Conservation (phyloP, 2,113 vertebrate species). For the Vulpes vulpes region DNA sequence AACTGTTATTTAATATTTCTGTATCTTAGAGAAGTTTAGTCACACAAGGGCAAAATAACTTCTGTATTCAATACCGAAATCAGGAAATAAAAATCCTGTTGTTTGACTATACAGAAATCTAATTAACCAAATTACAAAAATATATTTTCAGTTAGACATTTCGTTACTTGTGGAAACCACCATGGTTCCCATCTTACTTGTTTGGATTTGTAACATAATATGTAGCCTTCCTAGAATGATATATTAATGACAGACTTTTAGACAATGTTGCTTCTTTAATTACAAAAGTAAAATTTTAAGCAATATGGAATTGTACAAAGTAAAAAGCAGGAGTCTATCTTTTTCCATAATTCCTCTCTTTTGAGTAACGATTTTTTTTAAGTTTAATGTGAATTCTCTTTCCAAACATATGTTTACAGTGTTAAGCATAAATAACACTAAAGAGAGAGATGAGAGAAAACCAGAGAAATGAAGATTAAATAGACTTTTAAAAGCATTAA, state of each 20-base stretch:
- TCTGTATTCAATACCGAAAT: background rate
- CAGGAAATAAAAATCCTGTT: background rate
- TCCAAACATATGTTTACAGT: background rate
- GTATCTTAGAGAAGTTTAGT: constrained; percentile 45
- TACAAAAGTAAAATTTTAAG: background rate
- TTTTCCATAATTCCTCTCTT: constrained; percentile 6
- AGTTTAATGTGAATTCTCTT: background rate
- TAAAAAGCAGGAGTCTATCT: background rate
- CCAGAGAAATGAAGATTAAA: background rate
- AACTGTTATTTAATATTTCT: background rate
- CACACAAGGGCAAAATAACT: background rate
- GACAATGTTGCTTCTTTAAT: background rate
- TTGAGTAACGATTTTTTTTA: background rate
- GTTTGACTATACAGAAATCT: background rate
- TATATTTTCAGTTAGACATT: background rate
- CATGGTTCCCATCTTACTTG: background rate
- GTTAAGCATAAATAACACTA: background rate
- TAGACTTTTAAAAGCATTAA: background rate
- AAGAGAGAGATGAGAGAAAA: background rate
- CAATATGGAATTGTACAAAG: background rate
- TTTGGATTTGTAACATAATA: background rate
- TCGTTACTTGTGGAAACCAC: background rate
- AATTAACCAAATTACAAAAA: background rate
- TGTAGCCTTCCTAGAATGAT: background rate
- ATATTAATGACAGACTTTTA: constrained; percentile 7